These are phyloP conservation scores for Aethes cnicana DNA, from an alignment of 2,888 invertebrate genomes.

Conservation along the genomic window DNA sequence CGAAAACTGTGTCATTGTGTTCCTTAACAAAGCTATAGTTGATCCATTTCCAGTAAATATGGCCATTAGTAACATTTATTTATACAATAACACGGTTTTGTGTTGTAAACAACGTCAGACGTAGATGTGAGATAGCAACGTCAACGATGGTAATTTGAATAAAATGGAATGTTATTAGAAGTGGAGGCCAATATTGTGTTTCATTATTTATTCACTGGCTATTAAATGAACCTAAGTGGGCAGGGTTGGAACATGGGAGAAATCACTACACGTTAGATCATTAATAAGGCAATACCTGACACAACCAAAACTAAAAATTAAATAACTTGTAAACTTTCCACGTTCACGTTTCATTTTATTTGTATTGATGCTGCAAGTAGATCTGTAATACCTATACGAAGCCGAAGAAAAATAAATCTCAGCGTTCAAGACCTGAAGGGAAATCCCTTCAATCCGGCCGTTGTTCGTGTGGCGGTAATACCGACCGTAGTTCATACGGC, in stretches of 20 bases:
- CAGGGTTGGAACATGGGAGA: too few relatives aligned
- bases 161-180: constrained; percentile 4
- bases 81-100: constrained; percentile 6
- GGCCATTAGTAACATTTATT: constrained; percentile 4
- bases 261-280: too few relatives aligned
- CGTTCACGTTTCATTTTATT: too few relatives aligned
- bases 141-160: constrained; percentile 1
- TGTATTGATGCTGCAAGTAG: too few relatives aligned
- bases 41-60: constrained; percentile 3
- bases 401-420: constrained; percentile 7
- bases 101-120: constrained; percentile 11
- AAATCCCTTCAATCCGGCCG: constrained; percentile 11
- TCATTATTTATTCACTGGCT: not conserved
- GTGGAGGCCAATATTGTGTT: constrained; percentile 5
- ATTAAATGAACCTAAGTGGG: too few relatives aligned
- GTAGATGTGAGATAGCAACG: constrained; percentile 12
- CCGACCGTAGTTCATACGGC: constrained; percentile 9
- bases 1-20: too few relatives aligned
- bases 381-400: constrained; percentile 3
- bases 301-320: too few relatives aligned
- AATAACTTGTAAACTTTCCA: too few relatives aligned
- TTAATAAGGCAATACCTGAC: too few relatives aligned
- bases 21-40: constrained; percentile 1
- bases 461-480: constrained; percentile 11
- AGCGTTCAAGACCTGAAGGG: constrained; percentile 2